Conservation (phyloP, 2,888 invertebrate species). For the Acanthococcus lagerstroemiae region DNA sequence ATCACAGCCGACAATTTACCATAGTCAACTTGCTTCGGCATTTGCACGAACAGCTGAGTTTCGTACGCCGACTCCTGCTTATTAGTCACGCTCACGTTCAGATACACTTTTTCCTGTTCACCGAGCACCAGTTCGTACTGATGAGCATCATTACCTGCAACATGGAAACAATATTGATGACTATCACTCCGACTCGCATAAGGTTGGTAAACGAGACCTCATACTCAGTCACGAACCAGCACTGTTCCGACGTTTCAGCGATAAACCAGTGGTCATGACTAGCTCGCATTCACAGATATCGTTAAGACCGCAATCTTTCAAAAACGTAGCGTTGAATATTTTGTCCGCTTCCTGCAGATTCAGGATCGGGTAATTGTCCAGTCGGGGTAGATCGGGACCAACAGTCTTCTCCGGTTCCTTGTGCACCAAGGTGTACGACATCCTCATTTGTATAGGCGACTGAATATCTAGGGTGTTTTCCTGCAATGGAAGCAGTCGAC, state of each 20-base stretch:
- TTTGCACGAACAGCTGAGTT: conserved; percentile 59
- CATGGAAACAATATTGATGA: not conserved
- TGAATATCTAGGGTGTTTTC: conserved; percentile 80
- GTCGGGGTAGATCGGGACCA: conserved; percentile 53
- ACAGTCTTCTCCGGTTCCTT: conserved; percentile 50
- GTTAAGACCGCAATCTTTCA: conserved; percentile 83
- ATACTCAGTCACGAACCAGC: too few relatives aligned
- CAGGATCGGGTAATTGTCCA: conserved; percentile 73
- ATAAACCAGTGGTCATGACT: conserved; percentile 44
- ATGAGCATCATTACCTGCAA: conserved; percentile 15
- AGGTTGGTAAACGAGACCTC: too few relatives aligned
- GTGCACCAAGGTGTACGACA: conserved; percentile 73
- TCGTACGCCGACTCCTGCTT: conserved; percentile 82
- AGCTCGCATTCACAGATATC: conserved; percentile 79
- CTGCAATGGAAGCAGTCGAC: too few relatives aligned
- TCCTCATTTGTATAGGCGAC: conserved; percentile 62
- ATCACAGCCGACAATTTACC: not conserved
- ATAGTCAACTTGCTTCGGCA: conserved; percentile 1
- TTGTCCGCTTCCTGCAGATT: conserved; percentile 75
- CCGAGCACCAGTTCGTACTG: conserved; percentile 50
- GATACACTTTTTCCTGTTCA: conserved; percentile 61
- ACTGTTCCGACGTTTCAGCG: too few relatives aligned
- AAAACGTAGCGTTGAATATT: conserved; percentile 71
- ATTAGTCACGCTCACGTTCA: conserved; percentile 67
- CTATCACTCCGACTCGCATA: too few relatives aligned